A percentile compares a stretch with the other conserved stretches of the same genome.
phyloP scores from a whole-genome alignment of 2,888 invertebrate species.

The Crematogaster levior region DNA sequence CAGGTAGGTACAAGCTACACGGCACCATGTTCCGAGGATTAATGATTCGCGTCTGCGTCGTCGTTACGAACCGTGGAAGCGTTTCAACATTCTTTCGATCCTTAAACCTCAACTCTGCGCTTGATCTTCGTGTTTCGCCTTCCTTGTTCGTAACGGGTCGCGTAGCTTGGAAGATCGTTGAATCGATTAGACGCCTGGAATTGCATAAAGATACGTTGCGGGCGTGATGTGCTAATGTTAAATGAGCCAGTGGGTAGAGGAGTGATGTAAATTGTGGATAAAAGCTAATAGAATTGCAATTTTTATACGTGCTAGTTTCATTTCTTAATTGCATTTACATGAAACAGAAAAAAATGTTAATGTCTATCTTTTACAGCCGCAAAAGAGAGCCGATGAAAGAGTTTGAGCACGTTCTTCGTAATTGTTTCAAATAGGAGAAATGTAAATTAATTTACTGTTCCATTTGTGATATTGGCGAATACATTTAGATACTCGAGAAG shows the following conservation, averaged over 20 bases:
- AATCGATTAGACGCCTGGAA: slow-evolving; percentile 35
- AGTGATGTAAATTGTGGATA: slow-evolving; percentile 12
- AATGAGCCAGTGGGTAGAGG: slow-evolving; percentile 25
- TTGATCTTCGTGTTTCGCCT: slow-evolving; percentile 53
- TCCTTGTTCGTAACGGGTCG: slow-evolving; percentile 34
- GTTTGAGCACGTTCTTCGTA: not conserved
- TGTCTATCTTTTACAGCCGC: not conserved
- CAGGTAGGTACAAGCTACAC: slow-evolving; percentile 75
- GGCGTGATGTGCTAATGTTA: slow-evolving; percentile 24
- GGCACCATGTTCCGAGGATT: slow-evolving; percentile 74
- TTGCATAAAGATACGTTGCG: slow-evolving; percentile 33
- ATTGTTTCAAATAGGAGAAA: not conserved
- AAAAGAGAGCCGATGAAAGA: too few relatives aligned
- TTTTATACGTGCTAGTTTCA: not conserved
- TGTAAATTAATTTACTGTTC: not conserved
- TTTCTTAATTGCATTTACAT: not conserved
- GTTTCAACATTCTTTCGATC: slow-evolving; percentile 73
- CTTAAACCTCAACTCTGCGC: slow-evolving; percentile 28
- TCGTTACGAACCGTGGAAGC: slow-evolving; percentile 76
- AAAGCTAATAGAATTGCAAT: slow-evolving; percentile 8
- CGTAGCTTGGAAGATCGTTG: slow-evolving; percentile 36
- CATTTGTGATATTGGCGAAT: not conserved
- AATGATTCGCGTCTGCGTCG: slow-evolving; percentile 80
- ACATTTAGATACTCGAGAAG: not conserved
- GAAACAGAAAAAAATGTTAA: not conserved